phyloP scores from a whole-genome alignment of 2,113 vertebrate species.

The Chaenocephalus aceratus region DNA sequence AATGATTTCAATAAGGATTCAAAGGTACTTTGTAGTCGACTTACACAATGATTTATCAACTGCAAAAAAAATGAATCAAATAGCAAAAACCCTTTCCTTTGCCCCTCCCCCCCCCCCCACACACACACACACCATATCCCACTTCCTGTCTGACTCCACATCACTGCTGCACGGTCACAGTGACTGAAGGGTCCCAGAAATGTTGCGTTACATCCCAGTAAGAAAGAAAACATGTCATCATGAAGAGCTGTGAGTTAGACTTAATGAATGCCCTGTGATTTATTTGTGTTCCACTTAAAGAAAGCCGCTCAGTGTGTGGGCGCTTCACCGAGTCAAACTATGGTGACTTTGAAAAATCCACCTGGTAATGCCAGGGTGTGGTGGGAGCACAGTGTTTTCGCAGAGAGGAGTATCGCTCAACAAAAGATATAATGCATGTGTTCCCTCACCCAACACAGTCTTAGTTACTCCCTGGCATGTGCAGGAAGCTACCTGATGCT shows the following conservation, averaged over 20 bases:
- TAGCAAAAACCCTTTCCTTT: conserved; percentile 59
- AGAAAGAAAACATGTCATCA: conserved; percentile 26
- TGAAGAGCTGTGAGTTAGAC: conserved; percentile 27
- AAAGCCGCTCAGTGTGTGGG: conserved; percentile 36
- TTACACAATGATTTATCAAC: conserved; percentile 89
- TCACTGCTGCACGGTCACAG: conserved; percentile 26
- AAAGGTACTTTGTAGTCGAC: conserved; percentile 91
- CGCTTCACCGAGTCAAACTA: conserved; percentile 39
- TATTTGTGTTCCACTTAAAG: conserved; percentile 18
- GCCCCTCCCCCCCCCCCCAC: not conserved
- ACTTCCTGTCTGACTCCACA: conserved; percentile 22
- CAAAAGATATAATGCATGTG: conserved; percentile 11
- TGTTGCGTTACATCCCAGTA: conserved; percentile 13
- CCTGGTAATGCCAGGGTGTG: conserved; percentile 30
- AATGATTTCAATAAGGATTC: conserved; percentile 91
- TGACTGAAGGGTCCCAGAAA: conserved; percentile 16
- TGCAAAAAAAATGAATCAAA: conserved; percentile 85
- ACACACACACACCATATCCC: conserved; percentile 12
- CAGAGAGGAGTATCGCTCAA: not conserved
- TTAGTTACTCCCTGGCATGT: not conserved
- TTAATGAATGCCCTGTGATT: conserved; percentile 21
- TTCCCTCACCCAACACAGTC: conserved; percentile 11
- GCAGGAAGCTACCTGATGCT: conserved; percentile 9
- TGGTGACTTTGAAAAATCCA: conserved; percentile 43
- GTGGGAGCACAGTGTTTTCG: conserved; percentile 34